These are phyloP conservation scores for Melinopterus prodromus DNA, from an alignment of 2,888 invertebrate genomes.

Conservation along the genomic window DNA sequence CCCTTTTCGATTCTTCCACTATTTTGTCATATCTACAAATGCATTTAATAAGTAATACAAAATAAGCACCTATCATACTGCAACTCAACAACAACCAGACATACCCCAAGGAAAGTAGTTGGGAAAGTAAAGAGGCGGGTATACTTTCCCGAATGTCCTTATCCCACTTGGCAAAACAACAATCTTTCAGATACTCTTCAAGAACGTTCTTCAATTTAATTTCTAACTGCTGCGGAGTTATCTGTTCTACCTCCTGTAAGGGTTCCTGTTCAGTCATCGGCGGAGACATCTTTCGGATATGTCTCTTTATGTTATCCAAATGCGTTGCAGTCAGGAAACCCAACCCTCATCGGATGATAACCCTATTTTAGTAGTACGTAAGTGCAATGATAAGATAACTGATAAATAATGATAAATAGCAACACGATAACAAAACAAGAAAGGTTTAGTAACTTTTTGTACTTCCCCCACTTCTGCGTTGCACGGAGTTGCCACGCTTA, in stretches of 20 bases:
- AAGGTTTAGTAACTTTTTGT: no score
- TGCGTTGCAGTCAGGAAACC: neutral
- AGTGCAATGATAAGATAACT: no score
- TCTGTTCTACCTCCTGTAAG: neutral
- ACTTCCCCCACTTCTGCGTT: no score
- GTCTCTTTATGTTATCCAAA: neutral
- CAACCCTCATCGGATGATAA: no score
- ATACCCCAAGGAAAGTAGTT: conserved; percentile 53
- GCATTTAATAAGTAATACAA: neutral
- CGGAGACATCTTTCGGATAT: neutral
- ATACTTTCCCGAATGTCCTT: neutral
- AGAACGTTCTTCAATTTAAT: neutral
- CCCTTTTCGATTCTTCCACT: conserved; percentile 59
- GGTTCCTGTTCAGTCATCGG: neutral
- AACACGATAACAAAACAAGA: no score
- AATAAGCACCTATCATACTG: no score
- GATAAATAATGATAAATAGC: no score
- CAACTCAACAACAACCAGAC: conserved; percentile 20
- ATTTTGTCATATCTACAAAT: conserved; percentile 54
- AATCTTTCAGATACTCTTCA: neutral
- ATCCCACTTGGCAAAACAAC: neutral
- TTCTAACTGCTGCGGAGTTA: neutral
- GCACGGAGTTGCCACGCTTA: no score
- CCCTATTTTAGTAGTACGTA: no score
- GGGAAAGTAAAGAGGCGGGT: neutral